Evolutionary conservation across 2,888 invertebrate genomes (phyloP), one percentile per base, ranked within the genome.

Genomic region (Petrolisthes cinctipes): DNA sequence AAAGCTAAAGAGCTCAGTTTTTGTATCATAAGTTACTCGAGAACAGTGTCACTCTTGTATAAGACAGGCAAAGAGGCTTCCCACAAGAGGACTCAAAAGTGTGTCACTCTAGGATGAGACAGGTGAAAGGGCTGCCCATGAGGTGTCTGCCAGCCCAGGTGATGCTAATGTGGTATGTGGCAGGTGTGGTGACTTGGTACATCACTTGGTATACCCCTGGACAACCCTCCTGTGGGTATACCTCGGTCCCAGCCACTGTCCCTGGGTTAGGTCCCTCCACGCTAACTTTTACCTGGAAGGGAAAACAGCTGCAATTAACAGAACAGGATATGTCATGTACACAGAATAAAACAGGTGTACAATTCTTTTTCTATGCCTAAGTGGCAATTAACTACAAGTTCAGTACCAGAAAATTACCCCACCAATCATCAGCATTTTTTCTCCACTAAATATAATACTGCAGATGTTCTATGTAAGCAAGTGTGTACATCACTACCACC

Each of bases 121-220:
- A 86, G 20, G 86, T 56, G 53, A 86, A 86, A 5, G 86, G 86
- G 79, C 86, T 86, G 20, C 86, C 86, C 14, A 53, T 23, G 37
- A 86, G 20, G 56, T 86, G 82, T 20, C 71, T 66, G 5, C 83
- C 83, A 4, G 56, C 73, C 86, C 86, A 86, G 51, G 83, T 86
- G 54, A 86, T 75, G 57, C 20, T 20, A 20, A 86, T 79, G 66
- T 56, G 11, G 51, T 86, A 86, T 23, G 37, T 20, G n/a, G 78
- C 82, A 4, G 86, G 83, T 20, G 37, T 57, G 56, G 56, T 83
- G 17, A 86, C 83, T 78, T 51, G 23, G 79, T 56, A 86, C 14
- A 76, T 20, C 54, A 86, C 86, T 23, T 75, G 68, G 68, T 83
- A 86, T 9, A 83, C 83, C 5, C 86, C 86, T 17, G 83, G 57